phyloP scores from a whole-genome alignment of 1,140 invertebrate genomes.

The Meloidogyne floridensis region DNA sequence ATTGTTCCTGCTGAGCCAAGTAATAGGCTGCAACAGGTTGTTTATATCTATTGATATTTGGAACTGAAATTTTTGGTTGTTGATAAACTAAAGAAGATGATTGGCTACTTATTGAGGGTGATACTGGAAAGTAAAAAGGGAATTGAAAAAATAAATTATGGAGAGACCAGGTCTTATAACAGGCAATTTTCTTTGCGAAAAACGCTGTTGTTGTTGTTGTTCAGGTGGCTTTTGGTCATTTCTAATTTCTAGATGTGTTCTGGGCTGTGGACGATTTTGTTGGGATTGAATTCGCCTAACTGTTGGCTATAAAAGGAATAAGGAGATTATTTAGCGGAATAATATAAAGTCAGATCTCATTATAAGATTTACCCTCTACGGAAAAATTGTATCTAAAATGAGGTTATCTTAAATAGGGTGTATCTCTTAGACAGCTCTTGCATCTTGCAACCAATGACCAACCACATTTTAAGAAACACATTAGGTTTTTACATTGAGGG shows the following conservation, averaged over 20 bases:
- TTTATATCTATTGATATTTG: constrained; percentile 3
- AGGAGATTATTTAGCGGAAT: not conserved
- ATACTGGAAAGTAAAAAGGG: not conserved
- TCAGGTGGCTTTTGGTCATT: not conserved
- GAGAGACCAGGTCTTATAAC: constrained; percentile 19
- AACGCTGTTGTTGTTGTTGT: not conserved
- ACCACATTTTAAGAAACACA: too few relatives aligned
- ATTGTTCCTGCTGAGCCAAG: not conserved
- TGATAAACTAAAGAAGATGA: not conserved
- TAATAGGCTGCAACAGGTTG: constrained; percentile 1
- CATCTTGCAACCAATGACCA: too few relatives aligned
- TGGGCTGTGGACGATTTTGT: not conserved
- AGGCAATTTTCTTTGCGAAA: constrained; percentile 23
- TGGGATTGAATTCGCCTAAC: not conserved
- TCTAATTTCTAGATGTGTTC: not conserved
- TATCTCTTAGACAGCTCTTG: too few relatives aligned
- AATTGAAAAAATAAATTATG: not conserved
- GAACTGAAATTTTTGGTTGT: not conserved
- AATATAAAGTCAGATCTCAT: too few relatives aligned
- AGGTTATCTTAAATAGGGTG: too few relatives aligned
- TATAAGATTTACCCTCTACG: too few relatives aligned
- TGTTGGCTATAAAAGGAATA: not conserved
- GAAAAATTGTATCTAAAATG: too few relatives aligned
- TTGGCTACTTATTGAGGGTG: not conserved
- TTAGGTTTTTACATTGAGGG: too few relatives aligned